Conservation (phyloP, 1,140 invertebrate genomes). For the Drosophila grimshawi region DNA sequence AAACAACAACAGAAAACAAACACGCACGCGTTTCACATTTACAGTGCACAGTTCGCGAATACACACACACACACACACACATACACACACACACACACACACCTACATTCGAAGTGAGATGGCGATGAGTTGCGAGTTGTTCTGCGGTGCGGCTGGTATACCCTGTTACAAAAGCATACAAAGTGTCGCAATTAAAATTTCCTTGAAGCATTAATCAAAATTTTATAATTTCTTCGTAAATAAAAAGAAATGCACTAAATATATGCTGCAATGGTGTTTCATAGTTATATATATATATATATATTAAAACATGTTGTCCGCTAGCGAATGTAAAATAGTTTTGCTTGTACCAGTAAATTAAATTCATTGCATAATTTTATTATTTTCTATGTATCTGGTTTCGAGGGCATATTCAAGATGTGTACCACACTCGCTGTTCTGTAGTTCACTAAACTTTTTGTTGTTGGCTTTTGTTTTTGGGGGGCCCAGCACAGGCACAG, state of each 20-base stretch:
- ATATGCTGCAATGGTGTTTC: no score
- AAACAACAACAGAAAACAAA: slow-evolving; percentile 44
- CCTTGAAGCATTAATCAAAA: not conserved
- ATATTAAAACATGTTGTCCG: no score
- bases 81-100: slow-evolving; percentile 7
- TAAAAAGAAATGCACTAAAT: not conserved
- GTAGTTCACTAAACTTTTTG: not conserved
- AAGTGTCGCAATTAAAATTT: not conserved
- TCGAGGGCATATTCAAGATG: not conserved
- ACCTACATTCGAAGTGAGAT: not conserved
- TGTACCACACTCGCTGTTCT: not conserved
- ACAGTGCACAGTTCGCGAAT: no score
- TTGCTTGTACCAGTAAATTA: no score
- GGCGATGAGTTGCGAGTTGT: slow-evolving; percentile 9
- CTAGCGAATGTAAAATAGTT: no score
- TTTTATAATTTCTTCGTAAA: not conserved
- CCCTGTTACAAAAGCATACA: not conserved
- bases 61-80: slow-evolving; percentile 2
- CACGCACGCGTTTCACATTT: not conserved
- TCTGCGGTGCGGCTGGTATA: slow-evolving; percentile 12
- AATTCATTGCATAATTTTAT: no score
- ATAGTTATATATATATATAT: no score
- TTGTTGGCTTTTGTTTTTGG: slow-evolving; percentile 3
- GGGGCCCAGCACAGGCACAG: not conserved
- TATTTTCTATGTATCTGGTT: no score